Percentiles rank a stretch among this genome's conserved stretches.
phyloP scores from a whole-genome alignment of 2,797 vertebrate genomes.

The Zenarchopterus dispar region DNA sequence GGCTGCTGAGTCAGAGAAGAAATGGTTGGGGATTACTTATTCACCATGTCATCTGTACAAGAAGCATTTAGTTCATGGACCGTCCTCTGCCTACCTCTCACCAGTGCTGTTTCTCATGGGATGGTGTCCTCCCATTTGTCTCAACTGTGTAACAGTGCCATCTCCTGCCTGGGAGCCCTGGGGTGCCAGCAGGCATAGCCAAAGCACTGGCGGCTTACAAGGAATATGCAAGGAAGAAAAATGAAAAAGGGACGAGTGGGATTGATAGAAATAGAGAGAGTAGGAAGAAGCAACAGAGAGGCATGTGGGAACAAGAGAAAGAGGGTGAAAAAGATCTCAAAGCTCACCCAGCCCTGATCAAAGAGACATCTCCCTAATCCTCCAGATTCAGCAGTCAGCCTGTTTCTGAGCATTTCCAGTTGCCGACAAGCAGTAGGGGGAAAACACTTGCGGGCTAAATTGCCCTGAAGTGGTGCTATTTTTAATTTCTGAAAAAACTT shows the following conservation, averaged over 20 bases:
- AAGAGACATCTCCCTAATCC: slow-evolving; percentile 84
- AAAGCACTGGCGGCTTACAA: slow-evolving; percentile 28
- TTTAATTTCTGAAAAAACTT: slow-evolving; percentile 78
- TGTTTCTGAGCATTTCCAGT: slow-evolving; percentile 80
- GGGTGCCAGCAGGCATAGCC: slow-evolving; percentile 43
- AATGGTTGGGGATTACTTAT: slow-evolving; percentile 71
- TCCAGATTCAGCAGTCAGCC: slow-evolving; percentile 82
- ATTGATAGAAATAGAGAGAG: slow-evolving; percentile 42
- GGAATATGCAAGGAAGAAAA: slow-evolving; percentile 32
- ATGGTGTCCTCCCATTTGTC: slow-evolving; percentile 59
- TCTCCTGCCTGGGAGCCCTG: slow-evolving; percentile 79
- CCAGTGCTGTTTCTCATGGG: slow-evolving; percentile 52
- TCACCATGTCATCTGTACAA: slow-evolving; percentile 70
- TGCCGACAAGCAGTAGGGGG: slow-evolving; percentile 66
- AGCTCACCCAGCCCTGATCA: slow-evolving; percentile 80
- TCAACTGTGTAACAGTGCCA: slow-evolving; percentile 80
- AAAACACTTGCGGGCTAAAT: slow-evolving; percentile 82
- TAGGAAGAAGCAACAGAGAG: slow-evolving; percentile 34
- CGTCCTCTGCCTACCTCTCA: slow-evolving; percentile 57
- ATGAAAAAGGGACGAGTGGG: slow-evolving; percentile 37
- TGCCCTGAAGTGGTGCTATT: slow-evolving; percentile 85
- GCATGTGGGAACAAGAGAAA: slow-evolving; percentile 43
- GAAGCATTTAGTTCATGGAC: slow-evolving; percentile 67
- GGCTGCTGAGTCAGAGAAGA: slow-evolving; percentile 76
- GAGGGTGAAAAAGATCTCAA: slow-evolving; percentile 65